Base-by-base conservation (phyloP, 2,888 invertebrate genomes). In the Epistrophella euchroma region DNA sequence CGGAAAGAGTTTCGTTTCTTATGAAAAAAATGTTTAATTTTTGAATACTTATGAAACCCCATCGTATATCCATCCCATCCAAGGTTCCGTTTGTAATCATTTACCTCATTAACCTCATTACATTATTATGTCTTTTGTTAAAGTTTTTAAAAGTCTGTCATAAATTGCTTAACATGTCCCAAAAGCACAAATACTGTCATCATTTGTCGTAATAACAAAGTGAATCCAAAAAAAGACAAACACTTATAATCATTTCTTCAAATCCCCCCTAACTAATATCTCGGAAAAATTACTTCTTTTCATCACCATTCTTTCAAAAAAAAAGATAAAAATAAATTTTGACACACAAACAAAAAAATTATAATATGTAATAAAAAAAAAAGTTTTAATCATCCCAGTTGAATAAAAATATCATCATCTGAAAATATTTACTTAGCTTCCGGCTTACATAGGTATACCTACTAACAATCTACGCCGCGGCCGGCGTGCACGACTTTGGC, bases 341-440 rank as follows among this genome's bases (percentile, higher is more conserved):
- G 52, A 68, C 68, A 68, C 80, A 55, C 60, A 70, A 40, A 56
- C 68, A 66, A 64, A 66, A 66, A 32, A 19, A 45, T 32, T 17
- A 47, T 66, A 32, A 64, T 45, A 66, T n/a, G 71, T 52, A 71
- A 77, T 73, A 74, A 66, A 75, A 64, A 66, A 83, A 78, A 75
- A 68, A 68, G 25, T 84, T 84, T 75, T 79, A 79, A 75, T 75
- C 78, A 78, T 71, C 56, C n/a, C 64, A 52, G 22, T 10, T 62
- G 32, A 47, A 47, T 19, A 66, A 66, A 47, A 66, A 66, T 32
- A 66, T 66, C 68, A 68, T 68, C 68, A 72, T 55, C 37, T 35
- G 73, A 81, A 85, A 81, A 85, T 81, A 85, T 85, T 85, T 73
- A 52, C 73, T 72, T 62, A 62, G 35, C 68, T 66, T 50, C 19